Base-by-base conservation (phyloP, 64 coral and sea anemone genomes). In the Dendrophyllia cribrosa region DNA sequence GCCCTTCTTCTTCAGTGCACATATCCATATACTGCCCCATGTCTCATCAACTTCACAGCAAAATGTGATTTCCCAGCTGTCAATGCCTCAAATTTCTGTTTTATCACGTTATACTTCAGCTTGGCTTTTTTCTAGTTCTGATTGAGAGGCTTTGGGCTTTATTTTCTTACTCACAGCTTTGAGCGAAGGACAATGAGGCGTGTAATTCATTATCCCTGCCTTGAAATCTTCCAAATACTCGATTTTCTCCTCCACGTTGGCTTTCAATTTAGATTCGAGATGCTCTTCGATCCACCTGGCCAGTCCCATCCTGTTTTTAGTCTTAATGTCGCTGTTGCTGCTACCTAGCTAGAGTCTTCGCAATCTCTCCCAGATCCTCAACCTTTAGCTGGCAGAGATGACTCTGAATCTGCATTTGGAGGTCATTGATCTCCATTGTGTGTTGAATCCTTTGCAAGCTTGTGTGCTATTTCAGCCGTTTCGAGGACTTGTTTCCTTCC, bases 311-410 rank as follows among this genome's bases (percentile, higher is more conserved):
- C 55, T 58, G 55, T 7, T 58, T 58, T 1, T 58, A 58, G 5
- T 26, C 12, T 73, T 46, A 23, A 16, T 43, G 43, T 73, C 26
- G 1, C 10, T 25, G 11, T 73, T 26, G 15, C 70, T 73, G 70
- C 70, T 44, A 8, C 67, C 22, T n/a, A 26, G 6, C 22, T n/a
- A 26, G 6, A 70, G 67, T 70, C n/a, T 70, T 70, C 4, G 67
- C 67, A 8, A 73, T 73, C 70, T 45, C 34, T 47, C 26, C 70
- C 70, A 73, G 70, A 11, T 73, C 70, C 70, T 73, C 26, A 73
- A 73, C 43, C 26, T 25, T 22, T 73, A 73, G 26, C 43, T 73
- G 70, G 70, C 25, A 73, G 70, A 16, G 70, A 73, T 45, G 26
- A 73, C 70, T 73, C 70, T 73, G 9, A 14, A 73, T 73, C 26